phyloP scores from a whole-genome alignment of 2,113 vertebrate species.

The Entomyzon cyanotis region DNA sequence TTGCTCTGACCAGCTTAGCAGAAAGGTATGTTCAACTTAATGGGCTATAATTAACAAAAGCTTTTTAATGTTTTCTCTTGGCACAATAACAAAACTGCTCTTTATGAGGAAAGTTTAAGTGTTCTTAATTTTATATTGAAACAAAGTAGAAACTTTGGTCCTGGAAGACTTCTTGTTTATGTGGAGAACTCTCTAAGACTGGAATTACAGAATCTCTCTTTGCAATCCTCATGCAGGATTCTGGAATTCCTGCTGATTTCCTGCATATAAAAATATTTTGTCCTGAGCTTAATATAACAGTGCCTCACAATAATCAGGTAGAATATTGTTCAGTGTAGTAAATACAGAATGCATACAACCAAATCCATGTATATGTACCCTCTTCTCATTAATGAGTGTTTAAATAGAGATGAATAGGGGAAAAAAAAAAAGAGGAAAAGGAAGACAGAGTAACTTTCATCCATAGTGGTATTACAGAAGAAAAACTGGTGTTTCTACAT shows the following conservation, averaged over 20 bases:
- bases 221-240: not conserved
- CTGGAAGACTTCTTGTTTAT: not conserved
- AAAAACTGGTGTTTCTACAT: not conserved
- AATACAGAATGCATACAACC: not conserved
- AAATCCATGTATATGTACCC: not conserved
- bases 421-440: not conserved
- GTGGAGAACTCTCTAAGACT: not conserved
- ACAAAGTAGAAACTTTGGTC: not conserved
- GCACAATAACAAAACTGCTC: not conserved
- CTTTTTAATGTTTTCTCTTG: not conserved
- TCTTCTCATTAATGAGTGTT: not conserved
- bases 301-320: not conserved
- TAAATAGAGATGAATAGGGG: not conserved
- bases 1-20: constrained; percentile 83
- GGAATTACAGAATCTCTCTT: not conserved
- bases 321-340: not conserved
- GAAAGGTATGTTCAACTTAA: constrained; percentile 76
- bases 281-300: not conserved
- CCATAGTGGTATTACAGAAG: not conserved
- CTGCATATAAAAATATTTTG: not conserved
- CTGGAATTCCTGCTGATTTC: not conserved
- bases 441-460: not conserved
- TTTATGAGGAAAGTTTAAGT: not conserved
- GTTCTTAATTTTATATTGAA: not conserved
- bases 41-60: not conserved